phyloP scores from a whole-genome alignment of 2,888 invertebrate genomes.

The Actias luna region DNA sequence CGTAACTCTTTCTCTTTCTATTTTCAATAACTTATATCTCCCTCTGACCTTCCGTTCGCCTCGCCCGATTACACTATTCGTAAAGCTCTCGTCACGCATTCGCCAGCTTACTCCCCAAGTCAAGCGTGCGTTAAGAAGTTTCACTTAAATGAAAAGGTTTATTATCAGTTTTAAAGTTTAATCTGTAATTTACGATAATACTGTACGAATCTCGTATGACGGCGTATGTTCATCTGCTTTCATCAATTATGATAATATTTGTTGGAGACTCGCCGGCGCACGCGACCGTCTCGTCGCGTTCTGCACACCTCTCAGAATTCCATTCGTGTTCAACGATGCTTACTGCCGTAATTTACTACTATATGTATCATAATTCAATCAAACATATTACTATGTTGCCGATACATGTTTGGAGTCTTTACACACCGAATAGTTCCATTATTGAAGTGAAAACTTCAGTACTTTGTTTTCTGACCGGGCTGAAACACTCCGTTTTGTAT shows the following conservation, averaged over 20 bases:
- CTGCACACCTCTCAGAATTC: conserved; percentile 63
- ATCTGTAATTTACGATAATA: conserved; percentile 28
- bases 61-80: too few relatives aligned
- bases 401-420: conserved; percentile 7
- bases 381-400: conserved; percentile 11
- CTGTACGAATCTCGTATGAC: conserved; percentile 29
- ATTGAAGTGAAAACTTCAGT: too few relatives aligned
- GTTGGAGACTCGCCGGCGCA: conserved; percentile 39
- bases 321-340: conserved; percentile 39
- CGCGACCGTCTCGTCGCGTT: conserved; percentile 39
- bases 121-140: too few relatives aligned
- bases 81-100: too few relatives aligned
- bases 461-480: neutral
- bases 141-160: too few relatives aligned
- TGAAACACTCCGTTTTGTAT: neutral
- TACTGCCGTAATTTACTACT: conserved; percentile 36
- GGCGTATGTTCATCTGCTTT: conserved; percentile 52
- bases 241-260: conserved; percentile 76
- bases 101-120: too few relatives aligned
- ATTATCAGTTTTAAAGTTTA: neutral
- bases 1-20: too few relatives aligned
- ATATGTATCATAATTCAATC: conserved; percentile 23
- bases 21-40: too few relatives aligned
- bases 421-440: too few relatives aligned
- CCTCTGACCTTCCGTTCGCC: too few relatives aligned